Base-by-base conservation (phyloP, 2,113 vertebrate species). In the Bambusicola thoracicus region DNA sequence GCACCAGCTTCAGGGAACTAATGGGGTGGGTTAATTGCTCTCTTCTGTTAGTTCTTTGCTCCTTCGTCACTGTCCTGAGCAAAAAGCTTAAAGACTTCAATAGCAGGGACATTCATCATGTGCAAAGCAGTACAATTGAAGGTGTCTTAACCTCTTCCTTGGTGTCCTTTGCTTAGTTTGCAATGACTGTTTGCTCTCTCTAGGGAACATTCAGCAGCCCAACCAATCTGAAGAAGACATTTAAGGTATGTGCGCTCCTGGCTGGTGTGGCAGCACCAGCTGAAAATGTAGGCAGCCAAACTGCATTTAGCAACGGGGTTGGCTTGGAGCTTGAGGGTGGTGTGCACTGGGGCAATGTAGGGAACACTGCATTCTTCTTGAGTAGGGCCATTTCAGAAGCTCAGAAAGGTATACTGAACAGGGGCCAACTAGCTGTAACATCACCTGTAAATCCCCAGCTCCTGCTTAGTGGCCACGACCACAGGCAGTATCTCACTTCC, bases 171-270 rank as follows among this genome's bases (percentile, higher is more conserved):
- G 49, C 34, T 76, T 69, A 61, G 22, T 70, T 79, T 89, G 13
- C 46, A 40, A 51, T 87, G 19, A 88, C 51, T 94, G 32, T 92
- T 48, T 78, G 41, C 36, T 91, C 41, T 94, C 61, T 81, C 40
- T 95, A 99, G 99, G 99, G 99, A 51, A 99, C 98, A 3, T 99
- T 98, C 98, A 99, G 99, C 97, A 99, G 99, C 89, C 99, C 99
- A 0, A n/a, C 96, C 81, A 99, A 99, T 97, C 96, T 99, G 95
- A 99, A 98, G 92, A 99, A 98, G 93, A 99, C 99, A 5, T 99
- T 99, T 93, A 99, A 98, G 98, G 99, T 99, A 97, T 44, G 97
- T 76, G 32, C 43, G 34, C 70, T 7, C 87, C 41, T 19, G 29
- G 22, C 20, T 63, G 13, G 34, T 94, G 32, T 43, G 40, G 16